Conservation (phyloP, 2,888 invertebrate species). For the Phortica magna region DNA sequence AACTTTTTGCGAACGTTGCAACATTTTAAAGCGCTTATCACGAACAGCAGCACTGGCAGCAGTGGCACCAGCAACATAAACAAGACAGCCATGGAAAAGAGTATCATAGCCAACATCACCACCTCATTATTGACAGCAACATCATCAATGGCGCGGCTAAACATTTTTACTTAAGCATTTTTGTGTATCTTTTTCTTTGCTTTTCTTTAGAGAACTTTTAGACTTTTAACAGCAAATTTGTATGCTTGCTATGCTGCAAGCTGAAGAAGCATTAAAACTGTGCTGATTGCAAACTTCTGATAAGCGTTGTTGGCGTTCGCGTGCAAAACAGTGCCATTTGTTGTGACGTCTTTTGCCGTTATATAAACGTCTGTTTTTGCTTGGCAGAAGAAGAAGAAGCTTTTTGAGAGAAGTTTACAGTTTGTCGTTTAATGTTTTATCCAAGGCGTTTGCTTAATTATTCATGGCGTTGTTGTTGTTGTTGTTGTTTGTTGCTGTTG, state of each 20-base stretch:
- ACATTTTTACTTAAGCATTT: not conserved
- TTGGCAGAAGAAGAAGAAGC: too few species aligned
- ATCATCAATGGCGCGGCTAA: not conserved
- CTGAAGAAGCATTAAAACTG: not conserved
- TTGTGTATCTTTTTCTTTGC: not conserved
- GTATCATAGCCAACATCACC: not conserved
- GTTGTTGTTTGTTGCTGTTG: too few species aligned
- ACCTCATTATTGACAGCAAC: not conserved
- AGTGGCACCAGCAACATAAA: not conserved
- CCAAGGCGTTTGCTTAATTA: too few species aligned
- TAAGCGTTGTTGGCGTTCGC: not conserved
- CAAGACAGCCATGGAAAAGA: not conserved
- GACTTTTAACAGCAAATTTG: not conserved
- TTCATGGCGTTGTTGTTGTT: too few species aligned
- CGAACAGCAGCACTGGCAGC: too few species aligned
- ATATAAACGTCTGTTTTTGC: too few species aligned
- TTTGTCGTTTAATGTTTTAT: too few species aligned
- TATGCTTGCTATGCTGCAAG: not conserved
- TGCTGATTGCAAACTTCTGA: not conserved
- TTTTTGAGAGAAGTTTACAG: too few species aligned
- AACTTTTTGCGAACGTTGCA: too few species aligned
- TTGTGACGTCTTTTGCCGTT: not conserved
- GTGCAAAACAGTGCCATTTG: not conserved
- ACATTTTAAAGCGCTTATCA: too few species aligned
- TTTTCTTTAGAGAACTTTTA: not conserved